phyloP scores from a whole-genome alignment of 2,888 invertebrate genomes.

The Drosophila ustulata region DNA sequence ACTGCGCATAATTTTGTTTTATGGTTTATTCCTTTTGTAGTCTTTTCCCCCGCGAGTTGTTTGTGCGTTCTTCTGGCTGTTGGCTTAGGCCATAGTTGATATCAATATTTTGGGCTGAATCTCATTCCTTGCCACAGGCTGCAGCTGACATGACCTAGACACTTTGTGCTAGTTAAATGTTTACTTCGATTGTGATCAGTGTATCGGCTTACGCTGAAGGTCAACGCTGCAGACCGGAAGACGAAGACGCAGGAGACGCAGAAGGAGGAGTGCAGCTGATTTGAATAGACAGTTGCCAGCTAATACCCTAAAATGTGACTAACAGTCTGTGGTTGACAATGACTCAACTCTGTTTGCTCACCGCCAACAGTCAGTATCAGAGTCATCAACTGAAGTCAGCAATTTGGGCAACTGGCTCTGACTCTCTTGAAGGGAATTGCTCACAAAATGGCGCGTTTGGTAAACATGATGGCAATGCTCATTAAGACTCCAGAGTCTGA shows the following conservation, averaged over 20 bases:
- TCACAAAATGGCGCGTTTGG: constrained; percentile 5
- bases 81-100: constrained; percentile 54
- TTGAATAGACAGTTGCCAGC: constrained; percentile 29
- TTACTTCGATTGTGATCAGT: constrained; percentile 32
- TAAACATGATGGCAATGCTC: constrained; percentile 6
- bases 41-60: constrained; percentile 46
- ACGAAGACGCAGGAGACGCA: no score
- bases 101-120: constrained; percentile 31
- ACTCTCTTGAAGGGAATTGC: not conserved
- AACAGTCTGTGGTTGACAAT: constrained; percentile 34
- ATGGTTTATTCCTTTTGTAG: constrained; percentile 44
- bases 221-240: constrained; percentile 19
- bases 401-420: constrained; percentile 7
- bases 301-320: constrained; percentile 35
- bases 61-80: constrained; percentile 19
- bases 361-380: constrained; percentile 16
- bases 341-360: constrained; percentile 32
- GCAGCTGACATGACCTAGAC: constrained; percentile 74
- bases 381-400: constrained; percentile 19
- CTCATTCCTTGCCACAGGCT: constrained; percentile 15
- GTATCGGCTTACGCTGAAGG: constrained; percentile 33
- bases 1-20: constrained; percentile 78
- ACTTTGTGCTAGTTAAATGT: constrained; percentile 50
- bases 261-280: constrained; percentile 13
- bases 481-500: constrained; percentile 14